A percentile compares a stretch with the other conserved stretches of the same genome.
These are phyloP conservation scores for Falco biarmicus DNA, from an alignment of 2,797 vertebrate genomes.

Conservation along the genomic window DNA sequence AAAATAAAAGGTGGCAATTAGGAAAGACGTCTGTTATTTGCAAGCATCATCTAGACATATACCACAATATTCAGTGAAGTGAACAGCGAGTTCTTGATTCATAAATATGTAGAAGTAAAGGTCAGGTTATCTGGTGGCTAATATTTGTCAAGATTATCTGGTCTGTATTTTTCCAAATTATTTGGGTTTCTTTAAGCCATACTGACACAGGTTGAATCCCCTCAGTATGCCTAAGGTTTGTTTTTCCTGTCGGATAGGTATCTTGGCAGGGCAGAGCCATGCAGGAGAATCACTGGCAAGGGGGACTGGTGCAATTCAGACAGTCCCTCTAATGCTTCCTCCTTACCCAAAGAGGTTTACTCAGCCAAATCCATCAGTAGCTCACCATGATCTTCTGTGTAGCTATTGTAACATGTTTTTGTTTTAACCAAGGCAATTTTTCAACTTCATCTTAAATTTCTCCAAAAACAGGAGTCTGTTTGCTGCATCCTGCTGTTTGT, in stretches of 20 bases:
- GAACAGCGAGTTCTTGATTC: neutral
- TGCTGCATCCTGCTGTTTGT: neutral
- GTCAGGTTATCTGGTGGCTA: neutral
- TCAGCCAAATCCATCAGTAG: neutral
- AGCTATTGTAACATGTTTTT: neutral
- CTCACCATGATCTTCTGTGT: neutral
- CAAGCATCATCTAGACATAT: no score
- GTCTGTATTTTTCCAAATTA: neutral
- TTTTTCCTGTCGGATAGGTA: neutral
- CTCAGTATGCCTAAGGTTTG: neutral
- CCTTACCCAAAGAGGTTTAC: neutral
- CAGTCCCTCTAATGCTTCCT: fast-evolving
- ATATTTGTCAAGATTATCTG: neutral
- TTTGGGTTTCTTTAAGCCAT: neutral
- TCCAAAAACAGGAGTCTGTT: neutral
- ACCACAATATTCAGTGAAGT: neutral
- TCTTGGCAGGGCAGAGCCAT: neutral
- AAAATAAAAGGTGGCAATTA: neutral
- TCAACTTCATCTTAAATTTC: neutral
- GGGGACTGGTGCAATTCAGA: neutral
- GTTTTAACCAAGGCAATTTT: neutral
- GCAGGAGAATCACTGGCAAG: neutral
- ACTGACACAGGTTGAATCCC: neutral
- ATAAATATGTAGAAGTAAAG: neutral
- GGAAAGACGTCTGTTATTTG: neutral